phyloP scores from a whole-genome alignment of 2,797 vertebrate species.

The Enteromius afrohamiltoni region DNA sequence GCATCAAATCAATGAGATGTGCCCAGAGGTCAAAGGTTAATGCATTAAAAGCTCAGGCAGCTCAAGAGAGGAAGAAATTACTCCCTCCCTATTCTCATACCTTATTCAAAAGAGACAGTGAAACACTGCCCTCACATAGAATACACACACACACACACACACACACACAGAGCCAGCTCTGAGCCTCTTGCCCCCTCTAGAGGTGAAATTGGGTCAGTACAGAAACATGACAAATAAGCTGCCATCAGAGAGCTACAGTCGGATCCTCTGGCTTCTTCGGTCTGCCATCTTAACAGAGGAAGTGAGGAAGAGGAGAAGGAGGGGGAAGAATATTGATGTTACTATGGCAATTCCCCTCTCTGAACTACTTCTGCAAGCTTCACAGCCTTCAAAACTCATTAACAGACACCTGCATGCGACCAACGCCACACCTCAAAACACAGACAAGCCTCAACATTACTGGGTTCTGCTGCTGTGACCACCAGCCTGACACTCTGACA shows the following conservation, averaged over 20 bases:
- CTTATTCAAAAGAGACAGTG: slow-evolving; percentile 18
- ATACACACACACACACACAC: background rate
- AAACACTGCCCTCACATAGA: background rate
- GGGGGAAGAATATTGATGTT: slow-evolving; percentile 48
- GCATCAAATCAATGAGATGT: slow-evolving; percentile 46
- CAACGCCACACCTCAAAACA: slow-evolving; percentile 56
- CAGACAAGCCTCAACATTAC: slow-evolving; percentile 59
- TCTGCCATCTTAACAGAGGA: slow-evolving; percentile 48
- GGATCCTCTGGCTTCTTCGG: slow-evolving; percentile 35
- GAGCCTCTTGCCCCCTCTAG: slow-evolving; percentile 43
- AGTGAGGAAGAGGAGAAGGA: slow-evolving; percentile 46
- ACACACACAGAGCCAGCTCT: slow-evolving; percentile 25
- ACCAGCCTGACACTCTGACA: slow-evolving; percentile 8
- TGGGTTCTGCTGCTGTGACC: slow-evolving; percentile 76
- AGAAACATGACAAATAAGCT: slow-evolving; percentile 40
- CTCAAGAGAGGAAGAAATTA: slow-evolving; percentile 30
- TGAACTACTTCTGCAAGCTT: slow-evolving; percentile 71
- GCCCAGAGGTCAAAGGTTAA: slow-evolving; percentile 38
- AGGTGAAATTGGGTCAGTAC: slow-evolving; percentile 38
- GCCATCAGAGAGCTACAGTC: slow-evolving; percentile 28
- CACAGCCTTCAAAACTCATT: slow-evolving; percentile 71
- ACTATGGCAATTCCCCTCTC: slow-evolving; percentile 63
- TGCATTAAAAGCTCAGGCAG: slow-evolving; percentile 46
- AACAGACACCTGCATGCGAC: slow-evolving; percentile 59
- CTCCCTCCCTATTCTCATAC: slow-evolving; percentile 19